A percentile compares a stretch with the other conserved stretches of the same genome.
phyloP scores from a whole-genome alignment of 1,140 invertebrate genomes.

The Protaetia brevitarsis region DNA sequence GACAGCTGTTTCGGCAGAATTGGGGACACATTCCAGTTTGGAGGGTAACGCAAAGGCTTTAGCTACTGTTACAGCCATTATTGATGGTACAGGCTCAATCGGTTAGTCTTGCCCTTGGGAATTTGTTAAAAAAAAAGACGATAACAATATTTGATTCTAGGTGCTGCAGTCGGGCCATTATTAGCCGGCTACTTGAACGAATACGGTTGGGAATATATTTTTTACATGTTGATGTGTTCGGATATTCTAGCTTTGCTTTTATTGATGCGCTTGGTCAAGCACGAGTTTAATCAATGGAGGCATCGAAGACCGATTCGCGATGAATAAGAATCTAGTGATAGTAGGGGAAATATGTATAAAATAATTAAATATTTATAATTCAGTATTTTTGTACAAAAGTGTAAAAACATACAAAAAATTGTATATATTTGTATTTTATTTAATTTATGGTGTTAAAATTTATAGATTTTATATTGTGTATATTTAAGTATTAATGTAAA shows the following conservation, averaged over 20 bases:
- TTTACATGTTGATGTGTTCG: conserved; percentile 86
- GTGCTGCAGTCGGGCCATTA: conserved; percentile 87
- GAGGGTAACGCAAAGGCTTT: conserved; percentile 84
- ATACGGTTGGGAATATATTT: conserved; percentile 81
- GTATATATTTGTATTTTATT: neutral
- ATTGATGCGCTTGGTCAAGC: conserved; percentile 48
- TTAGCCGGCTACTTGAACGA: conserved; percentile 78
- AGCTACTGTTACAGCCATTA: conserved; percentile 94
- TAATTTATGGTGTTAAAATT: neutral
- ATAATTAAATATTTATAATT: too few relatives aligned
- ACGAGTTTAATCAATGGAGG: conserved; percentile 52
- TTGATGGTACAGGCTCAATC: conserved; percentile 93
- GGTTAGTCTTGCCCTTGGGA: too few relatives aligned
- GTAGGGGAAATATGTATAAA: neutral
- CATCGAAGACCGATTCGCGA: neutral
- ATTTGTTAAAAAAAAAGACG: too few relatives aligned
- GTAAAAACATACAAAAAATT: neutral
- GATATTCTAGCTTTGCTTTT: conserved; percentile 77
- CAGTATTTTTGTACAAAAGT: neutral
- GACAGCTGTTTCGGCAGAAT: conserved; percentile 91
- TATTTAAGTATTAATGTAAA: too few relatives aligned
- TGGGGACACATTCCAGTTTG: conserved; percentile 84
- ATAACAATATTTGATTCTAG: too few relatives aligned
- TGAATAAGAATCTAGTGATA: neutral
- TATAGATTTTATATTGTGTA: neutral